These are phyloP conservation scores for Chymomyza amoena DNA, from an alignment of 2,888 invertebrate species.

Conservation along the genomic window DNA sequence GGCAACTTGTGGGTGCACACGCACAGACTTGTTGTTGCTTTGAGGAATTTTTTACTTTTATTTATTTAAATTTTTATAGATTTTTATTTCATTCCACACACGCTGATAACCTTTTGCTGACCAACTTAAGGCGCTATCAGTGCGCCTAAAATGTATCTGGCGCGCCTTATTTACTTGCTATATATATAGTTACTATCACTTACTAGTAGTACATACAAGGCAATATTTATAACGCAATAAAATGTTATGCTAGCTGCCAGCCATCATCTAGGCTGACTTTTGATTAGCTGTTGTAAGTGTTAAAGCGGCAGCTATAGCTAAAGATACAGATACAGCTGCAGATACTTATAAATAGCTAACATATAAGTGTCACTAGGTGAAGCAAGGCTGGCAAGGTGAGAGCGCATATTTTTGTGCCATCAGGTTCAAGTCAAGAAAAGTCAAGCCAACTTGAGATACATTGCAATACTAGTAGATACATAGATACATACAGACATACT, in stretches of 20 bases:
- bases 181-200: not conserved
- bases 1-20: not conserved
- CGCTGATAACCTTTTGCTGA: not conserved
- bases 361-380: conserved; percentile 73
- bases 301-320: not conserved
- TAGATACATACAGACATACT: too few species aligned
- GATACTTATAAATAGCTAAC: conserved; percentile 28
- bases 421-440: not conserved
- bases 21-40: not conserved
- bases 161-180: too few species aligned
- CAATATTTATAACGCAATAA: not conserved
- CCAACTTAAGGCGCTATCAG: not conserved
- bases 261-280: conserved; percentile 22
- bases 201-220: not conserved
- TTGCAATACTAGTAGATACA: not conserved
- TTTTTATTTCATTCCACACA: not conserved
- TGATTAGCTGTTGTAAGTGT: conserved; percentile 45
- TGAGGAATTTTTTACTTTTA: not conserved
- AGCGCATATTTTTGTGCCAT: conserved; percentile 6
- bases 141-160: not conserved
- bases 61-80: not conserved
- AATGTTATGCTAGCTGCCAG: conserved; percentile 22
- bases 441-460: not conserved
- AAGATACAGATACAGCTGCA: conserved; percentile 3
- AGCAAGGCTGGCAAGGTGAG: conserved; percentile 25